Base-by-base conservation (phyloP, 2,888 invertebrate species). In the Andrena bucephala region DNA sequence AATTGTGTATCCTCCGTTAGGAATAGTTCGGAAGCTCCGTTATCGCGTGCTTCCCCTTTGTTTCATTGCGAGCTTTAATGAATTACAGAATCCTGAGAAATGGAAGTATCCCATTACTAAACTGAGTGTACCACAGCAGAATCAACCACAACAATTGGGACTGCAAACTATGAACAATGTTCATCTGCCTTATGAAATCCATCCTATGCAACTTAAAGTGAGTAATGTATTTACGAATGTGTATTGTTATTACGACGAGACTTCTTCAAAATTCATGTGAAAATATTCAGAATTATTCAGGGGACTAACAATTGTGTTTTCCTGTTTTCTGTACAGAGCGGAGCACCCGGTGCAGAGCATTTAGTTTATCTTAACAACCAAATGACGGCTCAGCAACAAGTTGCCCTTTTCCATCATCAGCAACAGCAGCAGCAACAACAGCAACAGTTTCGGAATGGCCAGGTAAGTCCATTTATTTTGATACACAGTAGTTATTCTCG, bases 81-180 rank as follows among this genome's bases (percentile, higher is more conserved):
- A 69, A 68, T 96, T 96, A 78, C 95, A 97, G 97, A 97, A 96
- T 94, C 97, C 97, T 94, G 97, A 97, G 95, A 97, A 97, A 95
- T 97, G 97, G 97, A 97, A 97, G 94, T 97, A 97, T 94, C 95
- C 96, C 33, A 91, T 94, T 91, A 92, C 92, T 80, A 94, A 94
- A 87, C 87, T 94, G 79, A 92, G 90, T 74, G 90, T 93, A 95
- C 96, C 91, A 93, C 96, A 93, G 94, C 93, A 95, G 95, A 95
- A 95, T 94, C 94, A 95, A 94, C 92, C 95, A 94, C 95, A 95
- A 90, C 95, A 95, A 92, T 93, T 95, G 88, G 95, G 94, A 89
- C 94, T 95, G 85, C 95, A 95, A 90, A 95, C 95, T 86, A 95
- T 94, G 95, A 93, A 93, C 83, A 94, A 93, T 88, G 93, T 93